Percentiles rank a stretch among this genome's conserved stretches.
Evolutionary conservation across 2,113 vertebrate genomes (phyloP).

Genomic region (Pseudois nayaur): DNA sequence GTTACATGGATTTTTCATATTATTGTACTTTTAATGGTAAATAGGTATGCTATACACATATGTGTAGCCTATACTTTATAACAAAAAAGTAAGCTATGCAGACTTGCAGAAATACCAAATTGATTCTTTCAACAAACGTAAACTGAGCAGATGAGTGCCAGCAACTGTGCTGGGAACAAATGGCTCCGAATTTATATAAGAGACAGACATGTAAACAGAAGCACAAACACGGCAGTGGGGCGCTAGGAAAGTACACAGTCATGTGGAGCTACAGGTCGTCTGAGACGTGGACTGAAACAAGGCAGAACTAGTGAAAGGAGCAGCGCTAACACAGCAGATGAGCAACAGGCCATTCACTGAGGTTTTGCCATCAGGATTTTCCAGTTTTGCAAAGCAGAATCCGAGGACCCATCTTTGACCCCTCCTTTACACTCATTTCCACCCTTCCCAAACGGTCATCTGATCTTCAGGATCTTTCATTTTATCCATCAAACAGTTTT

Average conservation of each 20-base stretch:
- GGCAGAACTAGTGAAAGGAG: not conserved
- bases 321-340: not conserved
- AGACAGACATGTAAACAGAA: not conserved
- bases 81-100: not conserved
- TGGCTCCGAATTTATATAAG: not conserved
- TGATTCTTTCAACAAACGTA: not conserved
- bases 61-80: not conserved
- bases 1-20: not conserved
- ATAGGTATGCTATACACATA: not conserved
- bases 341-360: not conserved
- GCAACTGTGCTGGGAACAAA: not conserved
- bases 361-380: not conserved
- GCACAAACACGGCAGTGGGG: not conserved
- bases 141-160: not conserved
- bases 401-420: not conserved
- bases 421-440: not conserved
- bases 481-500: not conserved
- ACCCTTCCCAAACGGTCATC: not conserved
- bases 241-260: not conserved
- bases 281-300: not conserved
- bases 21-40: not conserved
- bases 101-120: constrained; percentile 8
- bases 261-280: not conserved
- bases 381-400: not conserved
- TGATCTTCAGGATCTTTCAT: not conserved